Evolutionary conservation across 2,113 vertebrate species (phyloP), one percentile per base, ranked within the genome.

Genomic region (Melanocharis versteri): DNA sequence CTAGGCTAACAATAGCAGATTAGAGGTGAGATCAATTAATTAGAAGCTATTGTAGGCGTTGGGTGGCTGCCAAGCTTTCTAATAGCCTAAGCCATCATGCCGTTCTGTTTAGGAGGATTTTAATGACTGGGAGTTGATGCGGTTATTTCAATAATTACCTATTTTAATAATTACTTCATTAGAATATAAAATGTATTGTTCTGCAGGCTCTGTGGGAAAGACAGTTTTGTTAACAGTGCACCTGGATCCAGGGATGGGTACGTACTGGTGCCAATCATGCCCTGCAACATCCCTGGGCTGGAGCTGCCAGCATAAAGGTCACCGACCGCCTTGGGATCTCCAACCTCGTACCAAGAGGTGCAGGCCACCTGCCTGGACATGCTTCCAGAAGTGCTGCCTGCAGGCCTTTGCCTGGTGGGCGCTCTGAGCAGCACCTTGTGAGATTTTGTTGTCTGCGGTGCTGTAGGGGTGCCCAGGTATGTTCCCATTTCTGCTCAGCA

Each of bases 21-120:
- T 98, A 98, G 98, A 98, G 98, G 98, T 98, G 98, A 98, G 98
- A 98, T 98, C 98, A 98, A 98, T 98, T 98, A 98, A 98, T 98
- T 98, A 98, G 97, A 97, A 98, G 97, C 98, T 98, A 98, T 98
- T 98, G 98, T 98, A 97, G 97, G 98, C 95, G 93, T 97, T 98
- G 98, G 98, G 98, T 97, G 96, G 92, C 98, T 98, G 98, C 98
- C 98, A 98, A 97, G 98, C 96, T 98, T 98, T 98, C 98, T 98
- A 98, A 98, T 98, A 98, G 98, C 98, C 97, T 97, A 97, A 98
- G 97, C 97, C 90, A 97, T 98, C 97, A 97, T 96, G 97, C 97
- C 80, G 75, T 92, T 98, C 97, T 98, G 98, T 98, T 98, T 98
- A 98, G 97, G 97, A 97, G 97, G 97, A 98, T 97, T 98, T 98